Evolutionary conservation across 1,140 invertebrate genomes (phyloP).

Genomic region (Bombus sylvicola): DNA sequence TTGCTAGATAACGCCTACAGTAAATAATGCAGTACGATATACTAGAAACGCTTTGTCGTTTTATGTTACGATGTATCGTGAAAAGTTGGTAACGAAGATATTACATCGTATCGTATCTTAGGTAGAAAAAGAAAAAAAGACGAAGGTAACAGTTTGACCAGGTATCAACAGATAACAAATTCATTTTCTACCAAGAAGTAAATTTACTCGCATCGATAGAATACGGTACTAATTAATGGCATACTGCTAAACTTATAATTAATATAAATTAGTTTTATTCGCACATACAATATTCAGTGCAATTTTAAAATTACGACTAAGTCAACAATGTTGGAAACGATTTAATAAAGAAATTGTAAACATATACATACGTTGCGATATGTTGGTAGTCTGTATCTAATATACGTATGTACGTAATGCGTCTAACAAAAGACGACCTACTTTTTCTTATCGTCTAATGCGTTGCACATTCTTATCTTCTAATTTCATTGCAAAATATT

Average conservation of each 20-base stretch:
- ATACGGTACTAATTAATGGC: neutral
- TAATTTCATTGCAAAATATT: too few species aligned
- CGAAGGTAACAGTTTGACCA: too few species aligned
- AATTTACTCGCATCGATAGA: neutral
- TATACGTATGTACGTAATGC: too few species aligned
- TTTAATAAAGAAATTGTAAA: neutral
- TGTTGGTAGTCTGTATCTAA: too few species aligned
- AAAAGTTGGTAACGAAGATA: neutral
- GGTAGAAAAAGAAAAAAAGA: neutral
- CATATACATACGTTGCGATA: neutral
- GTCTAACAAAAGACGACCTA: neutral
- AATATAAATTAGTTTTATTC: neutral
- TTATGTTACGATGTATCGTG: neutral
- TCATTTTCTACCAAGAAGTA: neutral
- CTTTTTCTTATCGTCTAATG: neutral
- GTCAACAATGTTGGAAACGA: neutral
- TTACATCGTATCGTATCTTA: neutral
- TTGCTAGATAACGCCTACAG: neutral
- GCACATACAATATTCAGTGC: rapidly evolving
- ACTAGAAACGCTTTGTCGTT: rapidly evolving
- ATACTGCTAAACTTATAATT: neutral
- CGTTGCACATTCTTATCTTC: neutral
- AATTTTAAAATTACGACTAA: neutral
- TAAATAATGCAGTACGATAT: too few species aligned
- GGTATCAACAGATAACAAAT: too few species aligned